Conservation (phyloP, 2,888 invertebrate species). For the Chymomyza fuscimana region DNA sequence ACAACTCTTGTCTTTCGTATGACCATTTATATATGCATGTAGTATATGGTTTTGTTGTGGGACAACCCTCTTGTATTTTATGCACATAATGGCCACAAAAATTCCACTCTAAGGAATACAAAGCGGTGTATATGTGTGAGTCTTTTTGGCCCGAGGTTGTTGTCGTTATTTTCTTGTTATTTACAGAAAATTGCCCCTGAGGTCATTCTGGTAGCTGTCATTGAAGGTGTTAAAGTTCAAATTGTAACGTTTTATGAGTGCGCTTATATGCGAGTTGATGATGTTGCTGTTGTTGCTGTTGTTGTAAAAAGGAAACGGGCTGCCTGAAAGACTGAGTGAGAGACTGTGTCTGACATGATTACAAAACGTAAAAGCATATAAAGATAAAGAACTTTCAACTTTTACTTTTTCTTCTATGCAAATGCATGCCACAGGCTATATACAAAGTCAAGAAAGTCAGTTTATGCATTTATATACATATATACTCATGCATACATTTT, state of each 20-base stretch:
- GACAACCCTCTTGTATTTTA: conserved; percentile 71
- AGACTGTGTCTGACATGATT: conserved; percentile 40
- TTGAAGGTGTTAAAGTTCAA: conserved; percentile 72
- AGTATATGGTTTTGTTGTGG: conserved; percentile 34
- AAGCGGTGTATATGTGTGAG: conserved; percentile 1
- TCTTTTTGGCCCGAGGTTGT: conserved; percentile 53
- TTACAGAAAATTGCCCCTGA: conserved; percentile 71
- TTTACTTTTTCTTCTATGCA: conserved; percentile 47
- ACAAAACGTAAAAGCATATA: conserved; percentile 25
- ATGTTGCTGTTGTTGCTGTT: not conserved
- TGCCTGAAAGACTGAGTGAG: not conserved
- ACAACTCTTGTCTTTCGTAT: not conserved
- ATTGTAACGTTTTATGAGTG: conserved; percentile 54
- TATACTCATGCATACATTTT: not conserved
- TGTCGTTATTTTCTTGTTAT: conserved; percentile 70
- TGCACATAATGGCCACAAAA: conserved; percentile 60
- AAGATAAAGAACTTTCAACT: conserved; percentile 30
- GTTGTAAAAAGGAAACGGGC: not conserved
- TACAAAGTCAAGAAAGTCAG: not conserved
- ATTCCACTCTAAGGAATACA: conserved; percentile 7
- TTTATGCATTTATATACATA: not conserved
- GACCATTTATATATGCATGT: not conserved
- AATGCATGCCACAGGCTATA: conserved; percentile 22
- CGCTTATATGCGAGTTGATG: conserved; percentile 5
- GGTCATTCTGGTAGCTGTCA: conserved; percentile 66